Evolutionary conservation across 2,888 invertebrate genomes (phyloP), one percentile per base, ranked within the genome.

Genomic region (Isotomurus palustris): DNA sequence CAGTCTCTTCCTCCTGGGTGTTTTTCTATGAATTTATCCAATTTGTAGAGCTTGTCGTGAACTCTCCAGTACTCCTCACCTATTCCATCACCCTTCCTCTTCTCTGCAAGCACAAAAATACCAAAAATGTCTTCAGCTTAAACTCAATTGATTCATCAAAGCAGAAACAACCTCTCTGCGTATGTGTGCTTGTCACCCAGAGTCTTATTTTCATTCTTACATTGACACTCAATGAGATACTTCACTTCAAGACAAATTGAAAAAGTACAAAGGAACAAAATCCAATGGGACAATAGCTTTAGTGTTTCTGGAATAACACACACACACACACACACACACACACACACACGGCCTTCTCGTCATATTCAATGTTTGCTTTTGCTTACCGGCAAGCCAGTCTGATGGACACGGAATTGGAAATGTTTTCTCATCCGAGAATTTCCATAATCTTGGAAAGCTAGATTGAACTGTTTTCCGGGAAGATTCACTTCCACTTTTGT

Each of bases 381-480:
- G n/a, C 24, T 50, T 61, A 67, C 68, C 84, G 44, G 79, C 76
- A 25, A 87, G 72, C 84, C 86, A 88, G 70, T 76, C 75, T 36
- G n/a, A n/a, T n/a, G n/a, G n/a, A n/a, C 77, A 74, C 0, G 78
- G 75, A 19, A 80, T 79, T 59, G 76, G 77, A 79, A 64, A 2
- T 73, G 73, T 32, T 74, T 72, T 56, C 3, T 77, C 73, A 1
- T 79, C 77, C 2, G 81, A 79, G 69, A 79, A 79, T 60, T 75
- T 77, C 56, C 82, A 73, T 52, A 76, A 76, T 40, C 76, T 86
- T 22, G 64, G 61, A 55, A 68, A 68, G 45, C 58, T 66, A 12
- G 68, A 68, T 4, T 55, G 60, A 8, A 58, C 53, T 49, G 53
- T 19, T 58, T 53, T n/a, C 58, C 58, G 21, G 49, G 32, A 19